Base-by-base conservation (phyloP, 1,140 invertebrate genomes). In the Atopsyche davidsoni region DNA sequence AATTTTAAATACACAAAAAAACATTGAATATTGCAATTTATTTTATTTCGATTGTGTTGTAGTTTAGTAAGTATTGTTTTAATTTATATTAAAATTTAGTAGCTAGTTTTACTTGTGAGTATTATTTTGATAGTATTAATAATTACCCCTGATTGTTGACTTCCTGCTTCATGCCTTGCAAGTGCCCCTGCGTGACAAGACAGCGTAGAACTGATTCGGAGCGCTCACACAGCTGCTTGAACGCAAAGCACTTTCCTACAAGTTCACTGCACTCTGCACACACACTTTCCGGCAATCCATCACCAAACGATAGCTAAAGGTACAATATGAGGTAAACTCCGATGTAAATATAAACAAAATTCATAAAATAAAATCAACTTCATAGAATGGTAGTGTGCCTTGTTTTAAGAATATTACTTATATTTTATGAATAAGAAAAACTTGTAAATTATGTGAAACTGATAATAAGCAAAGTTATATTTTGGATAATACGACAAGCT, bases 221-320 rank as follows among this genome's bases (percentile, higher is more conserved):
- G 9, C 46, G 36, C 28, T 58, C 57, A 24, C 57, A 58, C 14
- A 41, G 49, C 35, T 58, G 53, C 45, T 58, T 58, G 46, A 58
- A 58, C n/a, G 50, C 16, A 44, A 52, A 58, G 28, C 53, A 58
- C 18, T 55, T 55, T 2, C 42, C 46, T n/a, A 55, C 49, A 4
- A 39, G 46, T 11, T 52, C 43, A 7, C 18, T 28, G 40, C 57
- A 58, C n/a, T 53, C 53, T n/a, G 38, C 39, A 24, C 57, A 58
- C 11, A 58, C 35, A 22, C 43, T 52, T 14, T 58, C 53, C 7
- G 57, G 57, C 3, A 58, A 41, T n/a, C 53, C 53, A 18, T 55
- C 52, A 13, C 53, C 53, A 19, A 46, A 52, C 2, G 57, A 42
- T 4, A 51, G 24, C 57, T 58, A 42, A 24, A 51, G 46, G 4